These are phyloP conservation scores for Cyphomyrmex costatus DNA, from an alignment of 1,140 invertebrate genomes.

Conservation along the genomic window DNA sequence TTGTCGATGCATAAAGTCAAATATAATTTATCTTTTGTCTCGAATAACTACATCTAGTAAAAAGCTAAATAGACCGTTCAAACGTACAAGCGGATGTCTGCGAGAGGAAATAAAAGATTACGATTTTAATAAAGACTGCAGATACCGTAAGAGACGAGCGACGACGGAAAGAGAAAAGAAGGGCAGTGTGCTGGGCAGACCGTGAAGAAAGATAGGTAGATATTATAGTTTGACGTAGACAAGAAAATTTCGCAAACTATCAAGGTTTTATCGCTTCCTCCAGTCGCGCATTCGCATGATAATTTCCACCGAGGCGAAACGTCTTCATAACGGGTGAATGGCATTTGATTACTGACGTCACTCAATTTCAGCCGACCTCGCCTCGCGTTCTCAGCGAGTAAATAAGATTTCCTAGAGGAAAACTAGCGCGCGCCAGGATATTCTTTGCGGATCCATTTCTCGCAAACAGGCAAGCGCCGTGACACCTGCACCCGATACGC, in stretches of 20 bases:
- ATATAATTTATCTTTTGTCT: conserved; percentile 47
- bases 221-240: conserved; percentile 56
- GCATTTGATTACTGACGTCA: conserved; percentile 64
- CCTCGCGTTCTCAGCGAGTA: conserved; percentile 23
- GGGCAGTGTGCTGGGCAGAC: background rate
- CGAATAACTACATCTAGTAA: background rate
- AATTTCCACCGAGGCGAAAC: conserved; percentile 56
- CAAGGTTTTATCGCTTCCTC: conserved; percentile 48
- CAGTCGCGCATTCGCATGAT: conserved; percentile 61
- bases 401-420: conserved; percentile 61
- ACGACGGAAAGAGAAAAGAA: conserved; percentile 19
- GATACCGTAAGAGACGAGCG: background rate
- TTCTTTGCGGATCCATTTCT: conserved; percentile 57
- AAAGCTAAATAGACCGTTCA: conserved; percentile 35
- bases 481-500: conserved; percentile 52
- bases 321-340: conserved; percentile 60
- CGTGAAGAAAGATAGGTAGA: conserved; percentile 25
- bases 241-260: conserved; percentile 58
- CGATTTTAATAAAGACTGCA: conserved; percentile 57
- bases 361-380: conserved; percentile 52
- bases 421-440: conserved; percentile 38
- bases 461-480: conserved; percentile 31
- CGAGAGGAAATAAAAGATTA: conserved; percentile 40
- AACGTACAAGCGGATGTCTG: conserved; percentile 22
- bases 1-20: conserved; percentile 29